A percentile compares a stretch with the other conserved stretches of the same genome.
These are phyloP conservation scores for Protobothrops mucrosquamatus DNA, from an alignment of 2,113 vertebrate genomes.

Conservation along the genomic window DNA sequence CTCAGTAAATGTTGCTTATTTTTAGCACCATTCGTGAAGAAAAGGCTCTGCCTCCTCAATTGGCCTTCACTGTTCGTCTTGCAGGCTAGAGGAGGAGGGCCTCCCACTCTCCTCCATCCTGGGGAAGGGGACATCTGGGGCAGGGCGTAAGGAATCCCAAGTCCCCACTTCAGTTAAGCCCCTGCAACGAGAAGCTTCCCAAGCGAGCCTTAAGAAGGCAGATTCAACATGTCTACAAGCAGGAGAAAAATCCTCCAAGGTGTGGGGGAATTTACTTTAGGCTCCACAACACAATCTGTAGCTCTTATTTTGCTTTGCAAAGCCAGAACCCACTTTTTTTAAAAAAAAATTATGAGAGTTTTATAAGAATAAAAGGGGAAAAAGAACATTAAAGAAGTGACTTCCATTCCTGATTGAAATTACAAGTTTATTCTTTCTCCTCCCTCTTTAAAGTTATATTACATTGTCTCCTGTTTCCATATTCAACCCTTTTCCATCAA, in stretches of 20 bases:
- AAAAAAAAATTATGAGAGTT: background rate
- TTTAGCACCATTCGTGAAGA: background rate
- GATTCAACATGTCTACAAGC: background rate
- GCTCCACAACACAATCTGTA: too few relatives aligned
- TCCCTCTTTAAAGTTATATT: background rate
- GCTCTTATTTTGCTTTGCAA: background rate
- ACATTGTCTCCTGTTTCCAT: background rate
- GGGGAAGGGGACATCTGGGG: background rate
- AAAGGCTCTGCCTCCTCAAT: too few relatives aligned
- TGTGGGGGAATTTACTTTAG: background rate
- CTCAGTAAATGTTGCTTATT: fast-evolving
- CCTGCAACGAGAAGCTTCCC: background rate
- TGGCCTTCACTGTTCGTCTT: background rate
- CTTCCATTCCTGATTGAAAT: background rate
- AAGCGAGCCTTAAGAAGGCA: background rate
- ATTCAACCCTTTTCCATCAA: background rate
- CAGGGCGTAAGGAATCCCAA: background rate
- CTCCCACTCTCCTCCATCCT: background rate
- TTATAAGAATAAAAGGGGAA: background rate
- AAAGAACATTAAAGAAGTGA: background rate
- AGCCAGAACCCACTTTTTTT: background rate
- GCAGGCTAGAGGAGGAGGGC: background rate
- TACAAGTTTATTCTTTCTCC: background rate
- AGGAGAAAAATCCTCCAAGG: background rate
- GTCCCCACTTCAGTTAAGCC: background rate